Evolutionary conservation across 2,113 vertebrate species (phyloP), one percentile per base, ranked within the genome.

Genomic region (Actenoides hombroni): DNA sequence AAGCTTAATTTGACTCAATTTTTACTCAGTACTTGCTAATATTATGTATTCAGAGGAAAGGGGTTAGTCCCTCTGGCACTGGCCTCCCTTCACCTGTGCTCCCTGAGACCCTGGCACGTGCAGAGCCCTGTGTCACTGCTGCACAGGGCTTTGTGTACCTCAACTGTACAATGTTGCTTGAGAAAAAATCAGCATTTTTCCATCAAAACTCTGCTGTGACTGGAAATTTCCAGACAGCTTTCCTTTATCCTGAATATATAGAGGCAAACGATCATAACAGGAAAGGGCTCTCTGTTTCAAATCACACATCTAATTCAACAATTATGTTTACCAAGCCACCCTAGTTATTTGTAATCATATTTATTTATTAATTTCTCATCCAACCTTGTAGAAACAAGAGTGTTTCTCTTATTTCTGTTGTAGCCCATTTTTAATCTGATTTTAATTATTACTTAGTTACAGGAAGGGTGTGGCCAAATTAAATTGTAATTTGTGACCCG

Each of bases 391-490:
- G 73, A 88, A 88, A 19, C 15, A 40, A 9, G 10, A 56, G 9
- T 18, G 10, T 35, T 83, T 63, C 48, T 87, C 26, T 78, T 59
- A 54, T 44, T 35, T 73, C 31, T 71, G 40, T 65, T 48, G 59
- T 29, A 69, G 60, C 6, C 6, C 15, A 57, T 71, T 95, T 93
- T 76, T 37, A 56, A 65, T n/a, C 18, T 89, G 40, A 40, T 91
- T 94, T 87, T 79, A 94, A 76, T 89, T 78, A 82, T 33, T 76
- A 26, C 33, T 54, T 25, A 48, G 35, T 82, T 83, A 53, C 24
- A 64, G 37, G 35, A 78, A 64, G 9, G 39, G 16, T 2, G 37
- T 44, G 61, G 49, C 35, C 40, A 48, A 91, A 85, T 68, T 24
- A 68, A 89, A 49, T 12, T 35, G 46, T 48, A 48, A 83, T 88